Base-by-base conservation (phyloP, 2,888 invertebrate species). In the Oligia strigilis region DNA sequence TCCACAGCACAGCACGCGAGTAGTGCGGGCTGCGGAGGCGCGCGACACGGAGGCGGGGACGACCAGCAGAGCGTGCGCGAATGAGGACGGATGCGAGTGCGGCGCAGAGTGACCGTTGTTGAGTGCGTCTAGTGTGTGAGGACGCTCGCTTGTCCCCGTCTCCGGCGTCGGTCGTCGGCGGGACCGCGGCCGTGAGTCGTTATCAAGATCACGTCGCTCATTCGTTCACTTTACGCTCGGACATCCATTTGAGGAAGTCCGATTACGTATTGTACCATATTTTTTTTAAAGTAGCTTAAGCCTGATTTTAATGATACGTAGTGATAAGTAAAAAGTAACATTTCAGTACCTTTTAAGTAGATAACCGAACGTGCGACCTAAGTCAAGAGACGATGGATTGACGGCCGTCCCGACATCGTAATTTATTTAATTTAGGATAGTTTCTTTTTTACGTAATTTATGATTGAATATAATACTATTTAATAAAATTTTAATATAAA, bases 401-500 rank as follows among this genome's bases (percentile, higher is more conserved):
- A 96, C 97, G 96, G 96, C 96, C 96, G 96, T 97, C 96, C 97
- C 97, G 95, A 96, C 95, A 96, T 96, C 96, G 96, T 97, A 97
- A 97, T 96, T 97, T 97, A 97, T 97, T 97, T 93, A 95, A 95
- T 93, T 93, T 96, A 97, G 96, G 76, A 84, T 95, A 96, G 94
- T 93, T 94, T 93, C 92, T 93, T 95, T 94, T 96, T 94, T 94
- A 95, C 92, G 92, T 96, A 95, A 96, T 95, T 96, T 97, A 96
- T 97, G 94, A 93, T 94, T 92, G 93, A 95, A 94, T 93, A 85
- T 94, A 95, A 94, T 95, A 92, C 92, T 96, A 95, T 96, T 94
- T 94, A 95, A 95, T 94, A 93, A 94, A 95, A 90, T 92, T 89
- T 92, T 95, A 94, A 95, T 94, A 93, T 96, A 95, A 94, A 93